Base-by-base conservation (phyloP, 2,888 invertebrate genomes). In the Latrodectus hesperus region DNA sequence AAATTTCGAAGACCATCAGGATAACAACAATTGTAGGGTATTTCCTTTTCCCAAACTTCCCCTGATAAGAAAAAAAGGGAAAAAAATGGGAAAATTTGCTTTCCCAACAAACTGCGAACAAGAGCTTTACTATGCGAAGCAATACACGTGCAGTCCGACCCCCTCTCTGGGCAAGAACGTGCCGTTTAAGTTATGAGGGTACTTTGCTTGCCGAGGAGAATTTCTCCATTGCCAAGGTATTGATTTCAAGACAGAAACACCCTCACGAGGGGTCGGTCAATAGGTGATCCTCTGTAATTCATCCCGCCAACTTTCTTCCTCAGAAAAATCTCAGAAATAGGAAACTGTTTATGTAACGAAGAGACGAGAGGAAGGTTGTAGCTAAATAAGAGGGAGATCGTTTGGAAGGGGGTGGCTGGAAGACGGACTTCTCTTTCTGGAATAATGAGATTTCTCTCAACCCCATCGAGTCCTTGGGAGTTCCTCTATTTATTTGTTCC, bases 161-260 rank as follows among this genome's bases (percentile, higher is more conserved):
- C 14, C 26, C 38, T 6, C 73, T 26, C 60, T 68, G 68, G 51
- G n/a, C 51, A 26, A 55, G 67, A 77, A 77, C 84, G 84, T 84
- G 77, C 84, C 77, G 65, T 72, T 65, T 77, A 77, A 52, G 77
- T 77, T 76, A 84, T 84, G 84, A 84, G 77, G 84, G 84, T 71
- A 84, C 84, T 84, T 84, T 83, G 16, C 67, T 60, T 81, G 38
- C 70, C 22, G 22, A 22, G 22, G 75, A 84, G 65, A 53, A 70
- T 68, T 65, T n/a, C 72, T 26, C 51, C 68, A 16, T 68, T 52
- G 60, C 83, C 49, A 16, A 64, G 22, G 71, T 52, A 84, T 84
- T 64, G 83, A 77, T 84, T 72, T 38, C 17, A 16, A 17, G 49
- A 0, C 14, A 52, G 53, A 12, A 10, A 64, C 22, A 8, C 68